Evolutionary conservation across 1,140 invertebrate genomes (phyloP).

Genomic region (Dolichoris vasculosae): DNA sequence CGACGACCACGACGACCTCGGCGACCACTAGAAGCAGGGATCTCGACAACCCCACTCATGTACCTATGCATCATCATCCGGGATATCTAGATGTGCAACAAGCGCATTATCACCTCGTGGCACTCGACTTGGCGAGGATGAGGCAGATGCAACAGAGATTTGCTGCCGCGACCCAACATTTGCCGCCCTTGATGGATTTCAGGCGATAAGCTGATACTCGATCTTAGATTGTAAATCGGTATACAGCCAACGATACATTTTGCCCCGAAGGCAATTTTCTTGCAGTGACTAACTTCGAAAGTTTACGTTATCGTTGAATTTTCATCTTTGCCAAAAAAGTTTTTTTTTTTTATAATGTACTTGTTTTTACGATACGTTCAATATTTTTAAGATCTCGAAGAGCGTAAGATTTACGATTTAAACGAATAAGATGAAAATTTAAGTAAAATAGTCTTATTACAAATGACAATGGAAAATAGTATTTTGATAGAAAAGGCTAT

Average conservation of each 20-base stretch:
- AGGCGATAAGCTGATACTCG: not conserved
- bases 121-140: constrained; percentile 18
- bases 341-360: not conserved
- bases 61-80: not conserved
- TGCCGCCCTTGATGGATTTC: not conserved
- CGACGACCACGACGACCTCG: not conserved
- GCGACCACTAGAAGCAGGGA: not conserved
- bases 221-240: not conserved
- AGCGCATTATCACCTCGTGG: constrained; percentile 6
- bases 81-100: not conserved
- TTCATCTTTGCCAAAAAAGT: not conserved
- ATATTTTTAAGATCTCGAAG: not conserved
- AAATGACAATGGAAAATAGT: too few relatives aligned
- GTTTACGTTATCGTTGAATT: not conserved
- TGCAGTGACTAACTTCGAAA: not conserved
- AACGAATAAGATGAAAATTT: not conserved
- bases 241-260: not conserved
- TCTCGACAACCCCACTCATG: not conserved
- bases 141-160: constrained; percentile 11
- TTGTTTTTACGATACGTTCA: not conserved
- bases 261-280: not conserved
- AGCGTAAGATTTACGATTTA: not conserved
- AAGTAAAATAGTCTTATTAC: too few relatives aligned
- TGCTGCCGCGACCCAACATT: not conserved
- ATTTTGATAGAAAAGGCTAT: too few relatives aligned